A percentile compares a stretch with the other conserved stretches of the same genome.
Evolutionary conservation across 2,113 vertebrate species (phyloP).

Genomic region (Stegostoma tigrinum): DNA sequence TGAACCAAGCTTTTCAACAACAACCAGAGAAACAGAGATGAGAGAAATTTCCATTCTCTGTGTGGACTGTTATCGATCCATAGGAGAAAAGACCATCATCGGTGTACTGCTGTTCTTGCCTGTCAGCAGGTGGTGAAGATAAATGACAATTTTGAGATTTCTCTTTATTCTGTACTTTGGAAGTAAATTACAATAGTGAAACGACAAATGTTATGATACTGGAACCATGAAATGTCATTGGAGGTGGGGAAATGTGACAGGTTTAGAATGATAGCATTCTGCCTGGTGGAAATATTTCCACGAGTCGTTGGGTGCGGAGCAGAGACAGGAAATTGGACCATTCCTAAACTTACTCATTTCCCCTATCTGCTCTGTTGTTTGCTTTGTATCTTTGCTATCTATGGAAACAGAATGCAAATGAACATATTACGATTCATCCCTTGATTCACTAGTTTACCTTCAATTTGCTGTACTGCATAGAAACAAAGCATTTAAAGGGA

Average conservation of each 20-base stretch:
- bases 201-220: constrained; percentile 1
- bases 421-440: not conserved
- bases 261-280: constrained; percentile 13
- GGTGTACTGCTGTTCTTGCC: not conserved
- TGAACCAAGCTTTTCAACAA: not conserved
- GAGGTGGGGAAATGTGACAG: not conserved
- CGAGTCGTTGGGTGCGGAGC: not conserved
- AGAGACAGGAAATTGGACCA: not conserved
- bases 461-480: not conserved
- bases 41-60: not conserved
- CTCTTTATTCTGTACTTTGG: not conserved
- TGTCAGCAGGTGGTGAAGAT: not conserved
- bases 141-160: not conserved
- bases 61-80: not conserved
- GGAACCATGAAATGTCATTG: constrained; percentile 11
- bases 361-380: not conserved
- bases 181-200: constrained; percentile 12
- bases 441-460: not conserved
- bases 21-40: not conserved
- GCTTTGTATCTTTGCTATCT: not conserved
- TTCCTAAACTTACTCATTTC: not conserved
- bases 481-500: not conserved
- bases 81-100: not conserved
- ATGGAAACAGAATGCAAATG: not conserved
- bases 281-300: not conserved